Percentiles rank a stretch among this genome's conserved stretches.
Evolutionary conservation across 2,888 invertebrate species (phyloP).

Genomic region (Carabus problematicus): DNA sequence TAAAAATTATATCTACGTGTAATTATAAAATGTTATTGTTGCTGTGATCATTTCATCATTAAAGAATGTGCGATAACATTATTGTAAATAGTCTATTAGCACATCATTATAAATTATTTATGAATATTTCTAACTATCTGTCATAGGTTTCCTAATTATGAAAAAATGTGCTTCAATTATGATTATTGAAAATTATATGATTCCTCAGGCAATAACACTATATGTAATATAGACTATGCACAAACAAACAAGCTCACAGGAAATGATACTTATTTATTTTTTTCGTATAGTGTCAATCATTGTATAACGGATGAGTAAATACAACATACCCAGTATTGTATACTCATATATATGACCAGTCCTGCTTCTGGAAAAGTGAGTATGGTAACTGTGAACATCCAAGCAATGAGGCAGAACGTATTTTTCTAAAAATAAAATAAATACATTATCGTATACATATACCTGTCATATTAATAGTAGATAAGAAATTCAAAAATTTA

Average conservation of each 20-base stretch:
- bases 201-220: not conserved
- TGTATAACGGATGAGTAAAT: no score
- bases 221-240: not conserved
- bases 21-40: conserved; percentile 1
- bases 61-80: no score
- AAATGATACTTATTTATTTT: not conserved
- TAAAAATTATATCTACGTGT: conserved; percentile 16
- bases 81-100: no score
- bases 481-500: not conserved
- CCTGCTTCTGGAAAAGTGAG: conserved; percentile 64
- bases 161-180: not conserved
- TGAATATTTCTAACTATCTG: not conserved
- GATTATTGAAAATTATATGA: not conserved
- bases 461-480: not conserved
- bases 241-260: not conserved
- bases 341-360: conserved; percentile 64
- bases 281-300: not conserved
- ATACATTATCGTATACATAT: not conserved
- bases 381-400: conserved; percentile 62
- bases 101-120: no score
- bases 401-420: conserved; percentile 60
- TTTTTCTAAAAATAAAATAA: conserved; percentile 58
- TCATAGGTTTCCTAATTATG: not conserved
- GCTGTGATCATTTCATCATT: not conserved
- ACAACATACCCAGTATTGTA: conserved; percentile 63